Conservation (phyloP, 2,113 vertebrate species). For the Hyperopisus bebe region DNA sequence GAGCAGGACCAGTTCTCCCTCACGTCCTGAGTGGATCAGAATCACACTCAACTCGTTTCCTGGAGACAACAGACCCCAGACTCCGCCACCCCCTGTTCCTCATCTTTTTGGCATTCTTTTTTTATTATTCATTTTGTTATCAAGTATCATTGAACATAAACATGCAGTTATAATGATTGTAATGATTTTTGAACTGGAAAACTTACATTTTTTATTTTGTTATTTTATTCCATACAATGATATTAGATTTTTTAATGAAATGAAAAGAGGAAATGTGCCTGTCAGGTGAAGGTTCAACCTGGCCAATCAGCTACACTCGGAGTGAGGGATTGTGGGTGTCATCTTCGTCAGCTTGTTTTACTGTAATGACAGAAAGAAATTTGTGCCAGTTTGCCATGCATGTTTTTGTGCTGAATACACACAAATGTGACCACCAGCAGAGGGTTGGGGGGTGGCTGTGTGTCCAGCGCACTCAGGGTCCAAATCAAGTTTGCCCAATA, state of each 20-base stretch:
- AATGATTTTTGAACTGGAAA: slow-evolving; percentile 21
- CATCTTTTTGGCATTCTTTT: not conserved
- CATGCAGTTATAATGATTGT: not conserved
- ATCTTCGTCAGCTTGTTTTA: not conserved
- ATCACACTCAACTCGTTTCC: not conserved
- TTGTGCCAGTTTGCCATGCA: not conserved
- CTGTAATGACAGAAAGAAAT: not conserved
- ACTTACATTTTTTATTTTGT: not conserved
- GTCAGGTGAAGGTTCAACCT: not conserved
- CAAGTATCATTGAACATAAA: not conserved
- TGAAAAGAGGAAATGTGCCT: not conserved
- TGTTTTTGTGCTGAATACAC: not conserved
- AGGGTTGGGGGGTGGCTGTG: not conserved
- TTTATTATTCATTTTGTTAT: not conserved
- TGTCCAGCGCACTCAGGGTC: not conserved
- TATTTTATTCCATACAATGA: not conserved
- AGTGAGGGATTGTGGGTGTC: not conserved
- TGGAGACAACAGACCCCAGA: slow-evolving; percentile 23
- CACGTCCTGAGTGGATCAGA: slow-evolving; percentile 56
- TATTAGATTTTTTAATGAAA: not conserved
- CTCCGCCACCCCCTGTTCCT: not conserved
- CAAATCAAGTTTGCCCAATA: not conserved
- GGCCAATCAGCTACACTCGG: not conserved
- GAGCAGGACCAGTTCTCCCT: slow-evolving; percentile 98
- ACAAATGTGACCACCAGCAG: not conserved